Conservation (phyloP, 2,797 vertebrate genomes). For the Australoheros facetus region DNA sequence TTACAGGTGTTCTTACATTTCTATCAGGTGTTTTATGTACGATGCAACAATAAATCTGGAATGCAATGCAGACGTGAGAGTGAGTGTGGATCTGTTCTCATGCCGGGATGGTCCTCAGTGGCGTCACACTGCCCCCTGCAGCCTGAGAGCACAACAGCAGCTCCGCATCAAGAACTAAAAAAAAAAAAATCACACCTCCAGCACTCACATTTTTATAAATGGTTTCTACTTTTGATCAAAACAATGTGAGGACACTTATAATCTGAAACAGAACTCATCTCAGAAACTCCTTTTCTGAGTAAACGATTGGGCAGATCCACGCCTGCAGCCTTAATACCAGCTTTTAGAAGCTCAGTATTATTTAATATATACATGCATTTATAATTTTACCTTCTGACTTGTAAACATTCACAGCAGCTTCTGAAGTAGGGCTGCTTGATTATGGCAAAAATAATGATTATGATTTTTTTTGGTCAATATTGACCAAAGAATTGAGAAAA, state of each 20-base stretch:
- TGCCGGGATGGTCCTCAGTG: neutral
- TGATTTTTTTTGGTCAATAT: neutral
- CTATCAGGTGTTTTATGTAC: slow-evolving; percentile 77
- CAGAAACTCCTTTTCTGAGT: neutral
- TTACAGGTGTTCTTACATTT: slow-evolving; percentile 68
- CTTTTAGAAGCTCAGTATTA: neutral
- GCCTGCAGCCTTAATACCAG: neutral
- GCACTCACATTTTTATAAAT: neutral
- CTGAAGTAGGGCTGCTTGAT: neutral
- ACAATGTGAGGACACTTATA: neutral
- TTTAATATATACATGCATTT: neutral
- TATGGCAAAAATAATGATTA: neutral
- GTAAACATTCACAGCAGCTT: neutral
- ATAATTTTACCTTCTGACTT: neutral
- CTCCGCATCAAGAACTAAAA: neutral
- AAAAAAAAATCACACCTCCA: neutral
- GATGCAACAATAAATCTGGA: slow-evolving; percentile 78
- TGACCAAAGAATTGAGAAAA: neutral
- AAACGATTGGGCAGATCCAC: neutral
- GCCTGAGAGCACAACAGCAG: neutral
- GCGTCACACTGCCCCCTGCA: slow-evolving; percentile 25
- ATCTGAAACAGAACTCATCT: neutral
- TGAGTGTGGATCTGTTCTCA: neutral
- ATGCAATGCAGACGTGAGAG: slow-evolving; percentile 47
- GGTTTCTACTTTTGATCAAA: too few species aligned